Evolutionary conservation across 2,888 invertebrate species (phyloP), one percentile per base, ranked within the genome.

Genomic region (Deroplatys truncata): DNA sequence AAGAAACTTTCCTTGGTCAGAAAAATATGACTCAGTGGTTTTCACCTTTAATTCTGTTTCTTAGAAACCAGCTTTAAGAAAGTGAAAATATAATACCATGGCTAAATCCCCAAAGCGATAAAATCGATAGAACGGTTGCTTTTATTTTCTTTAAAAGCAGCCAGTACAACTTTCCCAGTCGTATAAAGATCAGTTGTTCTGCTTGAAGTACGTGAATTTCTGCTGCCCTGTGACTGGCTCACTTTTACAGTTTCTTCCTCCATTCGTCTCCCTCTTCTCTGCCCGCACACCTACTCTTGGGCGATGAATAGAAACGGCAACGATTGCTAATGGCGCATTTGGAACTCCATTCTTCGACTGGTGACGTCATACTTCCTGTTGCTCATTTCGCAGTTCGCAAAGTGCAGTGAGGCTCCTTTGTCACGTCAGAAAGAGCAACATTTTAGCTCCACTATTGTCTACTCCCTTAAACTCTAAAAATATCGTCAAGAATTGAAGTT

Each of bases 341-440:
- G 88, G 84, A 56, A 83, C 84, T 56, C 88, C 72, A 88, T 88
- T 86, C 84, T 86, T 86, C 56, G 86, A 25, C 10, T 35, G 31
- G n/a, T 90, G 89, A 90, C 90, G 90, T 90, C 90, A 90, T 49
- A 49, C 85, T 88, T 90, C 90, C 90, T 87, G 90, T 90, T 90
- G 90, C 84, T 90, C 31, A 15, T 84, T 28, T 88, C 83, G 56
- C 82, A 72, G 56, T 72, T 72, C 56, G 56, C 56, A 25, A 72
- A 72, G 56, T 72, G 56, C 56, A 72, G 16, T 72, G 20, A 72
- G 56, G 5, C 56, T 72, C 56, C 56, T 72, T 72, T 72, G 56
- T 72, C 56, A 20, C 16, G 10, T 72, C 56, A 72, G 56, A 20
- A 72, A 72, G 25, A 72, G 56, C 56, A 72, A 72, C 25, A 72